Base-by-base conservation (phyloP, 2,797 vertebrate genomes). In the Nasua narica region DNA sequence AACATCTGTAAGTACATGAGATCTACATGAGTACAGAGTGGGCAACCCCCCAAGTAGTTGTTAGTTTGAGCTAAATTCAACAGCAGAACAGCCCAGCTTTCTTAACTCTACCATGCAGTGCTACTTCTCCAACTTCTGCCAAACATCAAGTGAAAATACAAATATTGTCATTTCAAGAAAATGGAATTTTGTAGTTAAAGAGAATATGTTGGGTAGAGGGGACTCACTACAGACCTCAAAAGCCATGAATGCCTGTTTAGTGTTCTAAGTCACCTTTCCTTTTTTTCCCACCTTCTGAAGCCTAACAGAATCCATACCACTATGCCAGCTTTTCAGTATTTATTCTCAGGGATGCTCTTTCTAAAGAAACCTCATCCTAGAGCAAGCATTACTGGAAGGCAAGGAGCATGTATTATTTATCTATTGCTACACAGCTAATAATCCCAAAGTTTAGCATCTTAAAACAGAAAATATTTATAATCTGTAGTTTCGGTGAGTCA, bases 71-170 rank as follows among this genome's bases (percentile, higher is more conserved):
- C 60, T 60, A 77, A 88, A 52, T n/a, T 87, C 60, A 86, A 32
- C 29, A 35, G 37, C 15, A 83, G 52, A 65, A 90, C 5, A 90
- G 18, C 16, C 46, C 58, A 58, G 25, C 12, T 60, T 29, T 92
- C 35, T 40, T 4, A 54, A 77, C 10, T 90, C 46, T 62, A 77
- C 23, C 4, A 27, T 40, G 6, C 16, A 8, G 29, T 84, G 11
- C 37, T 78, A 14, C 62, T 96, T 94, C 48, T 97, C 94, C 48
- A 76, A 87, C n/a, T 97, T 97, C 92, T 81, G 95, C 21, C 81
- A 96, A 85, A 43, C 56, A 94, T 93, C 94, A 96, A 90, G 85
- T 95, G 65, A 98, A 97, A 98, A 97, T 94, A 12, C 95, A 98
- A 98, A 97, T 96, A 79, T 40, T 65, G 67, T 95, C 79, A 72